These are phyloP conservation scores for Baryphthengus martii DNA, from an alignment of 2,113 vertebrate species.

Conservation along the genomic window DNA sequence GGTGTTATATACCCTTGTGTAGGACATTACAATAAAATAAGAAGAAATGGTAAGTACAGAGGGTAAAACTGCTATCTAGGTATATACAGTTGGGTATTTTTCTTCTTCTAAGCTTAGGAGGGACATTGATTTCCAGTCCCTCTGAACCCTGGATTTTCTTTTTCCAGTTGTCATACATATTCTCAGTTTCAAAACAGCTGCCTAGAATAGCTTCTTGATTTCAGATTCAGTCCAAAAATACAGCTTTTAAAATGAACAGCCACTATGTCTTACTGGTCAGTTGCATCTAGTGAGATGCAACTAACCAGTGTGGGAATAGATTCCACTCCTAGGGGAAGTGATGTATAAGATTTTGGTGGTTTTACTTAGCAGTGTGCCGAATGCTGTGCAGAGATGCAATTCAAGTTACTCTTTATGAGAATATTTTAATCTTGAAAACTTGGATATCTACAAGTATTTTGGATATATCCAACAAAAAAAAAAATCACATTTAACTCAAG, in stretches of 20 bases:
- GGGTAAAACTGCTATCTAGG: not conserved
- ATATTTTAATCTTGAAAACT: not conserved
- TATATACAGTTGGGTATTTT: not conserved
- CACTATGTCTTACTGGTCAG: not conserved
- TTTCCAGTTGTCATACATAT: not conserved
- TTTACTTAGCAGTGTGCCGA: not conserved
- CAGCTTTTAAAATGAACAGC: not conserved
- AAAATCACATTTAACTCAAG: not conserved
- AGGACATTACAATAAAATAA: not conserved
- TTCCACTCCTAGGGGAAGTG: not conserved
- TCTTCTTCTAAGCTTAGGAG: not conserved
- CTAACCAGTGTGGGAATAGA: too few species aligned
- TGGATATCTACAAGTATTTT: not conserved
- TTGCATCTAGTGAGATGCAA: too few species aligned
- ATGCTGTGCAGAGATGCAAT: not conserved
- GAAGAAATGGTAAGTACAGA: not conserved
- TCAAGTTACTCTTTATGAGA: not conserved
- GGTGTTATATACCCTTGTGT: constrained; percentile 8
- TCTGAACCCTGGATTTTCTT: not conserved
- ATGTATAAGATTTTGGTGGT: not conserved
- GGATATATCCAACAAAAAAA: not conserved
- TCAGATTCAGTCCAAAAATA: not conserved
- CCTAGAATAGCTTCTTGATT: not conserved
- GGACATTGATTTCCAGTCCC: not conserved
- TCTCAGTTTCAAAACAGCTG: not conserved